Evolutionary conservation across 2,888 invertebrate genomes (phyloP).

Genomic region (Macrosiphum euphorbiae): DNA sequence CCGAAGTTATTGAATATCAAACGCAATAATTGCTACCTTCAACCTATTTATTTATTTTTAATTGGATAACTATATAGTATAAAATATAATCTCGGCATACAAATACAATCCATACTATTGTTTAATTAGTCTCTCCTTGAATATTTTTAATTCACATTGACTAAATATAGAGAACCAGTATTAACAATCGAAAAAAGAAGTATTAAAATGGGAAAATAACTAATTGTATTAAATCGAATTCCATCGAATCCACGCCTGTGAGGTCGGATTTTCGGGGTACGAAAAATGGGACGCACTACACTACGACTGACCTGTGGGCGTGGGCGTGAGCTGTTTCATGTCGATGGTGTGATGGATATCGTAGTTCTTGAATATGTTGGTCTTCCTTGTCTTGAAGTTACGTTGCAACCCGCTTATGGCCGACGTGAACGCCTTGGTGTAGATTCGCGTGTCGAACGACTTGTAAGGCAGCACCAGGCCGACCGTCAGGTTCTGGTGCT

Average conservation of each 20-base stretch:
- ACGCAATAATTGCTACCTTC: background rate
- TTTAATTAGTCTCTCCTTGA: background rate
- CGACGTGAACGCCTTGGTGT: slow-evolving; percentile 78
- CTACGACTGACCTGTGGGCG: slow-evolving; percentile 77
- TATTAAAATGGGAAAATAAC: background rate
- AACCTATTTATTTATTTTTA: background rate
- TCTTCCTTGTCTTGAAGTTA: slow-evolving; percentile 73
- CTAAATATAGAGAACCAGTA: background rate
- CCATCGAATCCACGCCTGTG: background rate
- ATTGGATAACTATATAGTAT: background rate
- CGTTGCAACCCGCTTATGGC: slow-evolving; percentile 78
- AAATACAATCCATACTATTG: background rate
- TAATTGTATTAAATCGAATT: background rate
- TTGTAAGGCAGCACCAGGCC: slow-evolving; percentile 85
- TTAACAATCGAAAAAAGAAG: background rate
- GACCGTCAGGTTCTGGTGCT: slow-evolving; percentile 76
- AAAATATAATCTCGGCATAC: background rate
- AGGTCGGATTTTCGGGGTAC: background rate
- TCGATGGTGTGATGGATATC: slow-evolving; percentile 79
- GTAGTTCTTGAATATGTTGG: slow-evolving; percentile 77
- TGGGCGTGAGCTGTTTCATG: slow-evolving; percentile 80
- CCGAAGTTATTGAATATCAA: background rate
- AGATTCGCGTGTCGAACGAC: slow-evolving; percentile 80
- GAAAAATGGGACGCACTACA: background rate
- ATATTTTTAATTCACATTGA: background rate